Conservation (phyloP, 2,113 vertebrate species). For the Myanophis thanlyinensis region DNA sequence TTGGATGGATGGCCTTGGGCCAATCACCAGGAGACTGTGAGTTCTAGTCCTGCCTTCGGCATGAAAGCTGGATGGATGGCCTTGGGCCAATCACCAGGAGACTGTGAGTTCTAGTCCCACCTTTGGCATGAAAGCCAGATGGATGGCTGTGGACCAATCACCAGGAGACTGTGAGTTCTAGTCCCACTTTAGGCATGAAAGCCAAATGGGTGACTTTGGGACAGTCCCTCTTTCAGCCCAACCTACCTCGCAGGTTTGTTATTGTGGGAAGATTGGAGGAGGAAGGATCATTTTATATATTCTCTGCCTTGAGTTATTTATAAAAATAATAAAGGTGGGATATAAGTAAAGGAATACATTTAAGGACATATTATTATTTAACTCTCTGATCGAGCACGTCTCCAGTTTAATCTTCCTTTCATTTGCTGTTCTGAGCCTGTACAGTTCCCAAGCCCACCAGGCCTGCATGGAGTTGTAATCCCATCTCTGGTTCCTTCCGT, state of each 20-base stretch:
- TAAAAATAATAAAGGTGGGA: neutral
- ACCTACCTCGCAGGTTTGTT: neutral
- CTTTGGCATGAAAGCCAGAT: too few relatives aligned
- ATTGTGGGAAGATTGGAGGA: neutral
- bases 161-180: too few relatives aligned
- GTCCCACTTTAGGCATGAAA: too few relatives aligned
- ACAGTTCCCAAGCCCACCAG: neutral
- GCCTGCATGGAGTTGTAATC: neutral
- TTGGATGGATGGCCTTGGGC: neutral
- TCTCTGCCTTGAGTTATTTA: neutral
- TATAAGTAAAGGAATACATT: neutral
- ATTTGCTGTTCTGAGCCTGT: neutral
- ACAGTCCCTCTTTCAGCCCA: neutral
- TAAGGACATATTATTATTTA: neutral
- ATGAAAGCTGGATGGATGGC: neutral
- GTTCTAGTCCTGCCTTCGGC: neutral
- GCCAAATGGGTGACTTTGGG: too few relatives aligned
- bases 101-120: too few relatives aligned
- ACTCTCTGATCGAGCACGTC: neutral
- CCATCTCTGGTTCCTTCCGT: neutral
- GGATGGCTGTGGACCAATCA: neutral
- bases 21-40: neutral
- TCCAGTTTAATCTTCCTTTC: neutral
- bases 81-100: too few relatives aligned
- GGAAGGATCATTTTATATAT: neutral